Percentiles rank a stretch among this genome's conserved stretches.
phyloP scores from a whole-genome alignment of 2,888 invertebrate species.

The Hyalella azteca region DNA sequence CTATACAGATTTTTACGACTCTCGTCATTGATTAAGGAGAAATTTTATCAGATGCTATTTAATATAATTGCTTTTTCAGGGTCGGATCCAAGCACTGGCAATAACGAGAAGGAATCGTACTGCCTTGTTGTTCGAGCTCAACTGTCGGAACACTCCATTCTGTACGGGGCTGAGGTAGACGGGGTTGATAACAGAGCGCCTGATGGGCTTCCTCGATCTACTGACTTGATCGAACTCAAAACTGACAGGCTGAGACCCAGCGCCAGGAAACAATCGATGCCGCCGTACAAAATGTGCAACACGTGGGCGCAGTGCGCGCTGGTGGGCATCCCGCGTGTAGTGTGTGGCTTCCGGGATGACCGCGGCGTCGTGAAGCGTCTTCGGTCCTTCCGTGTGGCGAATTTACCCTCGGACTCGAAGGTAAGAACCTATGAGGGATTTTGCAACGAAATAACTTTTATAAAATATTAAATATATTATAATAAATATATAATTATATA shows the following conservation, averaged over 20 bases:
- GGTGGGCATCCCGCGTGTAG: conserved; percentile 72
- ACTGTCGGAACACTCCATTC: not conserved
- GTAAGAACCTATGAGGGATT: conserved; percentile 14
- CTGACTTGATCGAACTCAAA: not conserved
- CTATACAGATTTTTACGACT: no score
- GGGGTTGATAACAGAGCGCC: not conserved
- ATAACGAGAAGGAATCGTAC: not conserved
- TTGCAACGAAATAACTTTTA: not conserved
- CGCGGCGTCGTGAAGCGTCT: conserved; percentile 72
- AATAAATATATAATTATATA: not conserved
- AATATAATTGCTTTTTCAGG: no score
- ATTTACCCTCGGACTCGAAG: conserved; percentile 67
- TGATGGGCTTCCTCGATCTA: not conserved
- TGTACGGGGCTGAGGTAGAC: not conserved
- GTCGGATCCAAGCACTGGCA: not conserved
- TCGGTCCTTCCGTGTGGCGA: conserved; percentile 66
- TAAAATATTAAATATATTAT: not conserved
- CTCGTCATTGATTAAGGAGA: no score
- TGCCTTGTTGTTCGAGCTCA: not conserved
- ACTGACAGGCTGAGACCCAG: not conserved
- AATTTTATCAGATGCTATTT: no score
- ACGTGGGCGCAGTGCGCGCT: conserved; percentile 85
- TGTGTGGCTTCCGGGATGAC: conserved; percentile 76
- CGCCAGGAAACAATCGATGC: not conserved
- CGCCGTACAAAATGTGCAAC: conserved; percentile 64